Conservation (phyloP, 2,888 invertebrate genomes). For the Steromphala cineraria region DNA sequence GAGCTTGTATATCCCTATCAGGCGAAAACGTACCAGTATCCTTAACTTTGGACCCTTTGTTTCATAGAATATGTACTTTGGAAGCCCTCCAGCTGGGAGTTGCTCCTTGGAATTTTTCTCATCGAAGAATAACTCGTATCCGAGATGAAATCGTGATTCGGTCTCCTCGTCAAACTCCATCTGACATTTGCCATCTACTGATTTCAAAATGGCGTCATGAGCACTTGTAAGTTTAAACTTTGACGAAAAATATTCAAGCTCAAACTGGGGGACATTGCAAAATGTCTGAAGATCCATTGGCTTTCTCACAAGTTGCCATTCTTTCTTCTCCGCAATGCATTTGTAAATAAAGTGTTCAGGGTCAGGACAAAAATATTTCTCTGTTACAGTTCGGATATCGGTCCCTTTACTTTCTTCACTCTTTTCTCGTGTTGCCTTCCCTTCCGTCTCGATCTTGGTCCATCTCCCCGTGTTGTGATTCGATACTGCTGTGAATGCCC, state of each 20-base stretch:
- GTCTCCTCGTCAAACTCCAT: constrained; percentile 25
- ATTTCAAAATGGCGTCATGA: constrained; percentile 34
- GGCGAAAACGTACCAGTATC: constrained; percentile 31
- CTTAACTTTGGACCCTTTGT: constrained; percentile 26
- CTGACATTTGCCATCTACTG: constrained; percentile 34
- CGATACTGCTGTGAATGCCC: constrained; percentile 52
- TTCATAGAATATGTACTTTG: constrained; percentile 26
- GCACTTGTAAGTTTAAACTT: constrained; percentile 33
- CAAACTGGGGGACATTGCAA: constrained; percentile 32
- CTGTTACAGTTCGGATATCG: too few relatives aligned
- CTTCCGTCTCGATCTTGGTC: constrained; percentile 37
- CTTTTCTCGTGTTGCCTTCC: background rate
- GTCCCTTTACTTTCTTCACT: constrained; percentile 18
- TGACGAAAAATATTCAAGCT: constrained; percentile 35
- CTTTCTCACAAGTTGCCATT: constrained; percentile 42
- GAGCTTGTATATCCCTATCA: constrained; percentile 21
- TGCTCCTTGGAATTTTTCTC: constrained; percentile 16
- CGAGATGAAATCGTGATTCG: constrained; percentile 27
- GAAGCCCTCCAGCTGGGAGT: constrained; percentile 16
- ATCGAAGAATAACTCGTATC: constrained; percentile 36
- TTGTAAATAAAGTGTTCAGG: constrained; percentile 43
- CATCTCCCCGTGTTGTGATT: constrained; percentile 33
- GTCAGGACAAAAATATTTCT: constrained; percentile 43
- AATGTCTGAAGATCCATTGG: constrained; percentile 35
- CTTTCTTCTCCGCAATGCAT: constrained; percentile 40